Conservation (phyloP, 2,888 invertebrate genomes). For the Brachyptera putata region DNA sequence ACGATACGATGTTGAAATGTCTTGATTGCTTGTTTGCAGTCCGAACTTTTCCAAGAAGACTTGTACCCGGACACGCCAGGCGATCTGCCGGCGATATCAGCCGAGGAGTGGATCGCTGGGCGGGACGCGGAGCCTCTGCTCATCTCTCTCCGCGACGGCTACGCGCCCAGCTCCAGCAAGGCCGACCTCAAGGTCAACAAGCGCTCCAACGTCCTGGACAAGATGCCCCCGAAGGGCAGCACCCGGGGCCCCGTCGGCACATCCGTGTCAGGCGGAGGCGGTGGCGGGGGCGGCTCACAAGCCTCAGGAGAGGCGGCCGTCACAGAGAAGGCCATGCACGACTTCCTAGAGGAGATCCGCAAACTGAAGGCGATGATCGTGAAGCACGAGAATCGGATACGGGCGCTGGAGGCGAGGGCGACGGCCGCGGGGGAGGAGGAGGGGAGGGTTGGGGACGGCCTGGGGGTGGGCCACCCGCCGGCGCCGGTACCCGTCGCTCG, state of each 20-base stretch:
- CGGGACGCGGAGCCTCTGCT: conserved; percentile 86
- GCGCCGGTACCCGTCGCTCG: conserved; percentile 1
- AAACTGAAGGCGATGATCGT: conserved; percentile 92
- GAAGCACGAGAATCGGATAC: conserved; percentile 85
- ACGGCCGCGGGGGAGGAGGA: conserved; percentile 28
- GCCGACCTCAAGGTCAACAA: conserved; percentile 61
- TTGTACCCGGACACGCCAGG: conserved; percentile 93
- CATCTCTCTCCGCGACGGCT: conserved; percentile 83
- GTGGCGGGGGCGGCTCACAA: conserved; percentile 30
- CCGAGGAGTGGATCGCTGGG: conserved; percentile 90
- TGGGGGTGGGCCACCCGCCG: conserved; percentile 30
- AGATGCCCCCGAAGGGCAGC: conserved; percentile 48
- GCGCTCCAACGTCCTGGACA: conserved; percentile 70
- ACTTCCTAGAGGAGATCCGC: conserved; percentile 83
- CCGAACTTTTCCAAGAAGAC: conserved; percentile 95
- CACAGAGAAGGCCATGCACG: conserved; percentile 40
- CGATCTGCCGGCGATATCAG: conserved; percentile 81
- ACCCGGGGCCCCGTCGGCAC: conserved; percentile 35
- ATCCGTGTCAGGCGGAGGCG: conserved; percentile 22
- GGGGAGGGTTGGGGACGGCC: conserved; percentile 31
- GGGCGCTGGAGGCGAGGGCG: conserved; percentile 62
- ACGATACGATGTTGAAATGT: no score
- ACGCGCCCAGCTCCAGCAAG: conserved; percentile 55
- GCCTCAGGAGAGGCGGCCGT: conserved; percentile 34
- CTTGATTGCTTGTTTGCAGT: conserved; percentile 51